Evolutionary conservation across 1,140 invertebrate genomes (phyloP).

Genomic region (Drosophila bipectinata): DNA sequence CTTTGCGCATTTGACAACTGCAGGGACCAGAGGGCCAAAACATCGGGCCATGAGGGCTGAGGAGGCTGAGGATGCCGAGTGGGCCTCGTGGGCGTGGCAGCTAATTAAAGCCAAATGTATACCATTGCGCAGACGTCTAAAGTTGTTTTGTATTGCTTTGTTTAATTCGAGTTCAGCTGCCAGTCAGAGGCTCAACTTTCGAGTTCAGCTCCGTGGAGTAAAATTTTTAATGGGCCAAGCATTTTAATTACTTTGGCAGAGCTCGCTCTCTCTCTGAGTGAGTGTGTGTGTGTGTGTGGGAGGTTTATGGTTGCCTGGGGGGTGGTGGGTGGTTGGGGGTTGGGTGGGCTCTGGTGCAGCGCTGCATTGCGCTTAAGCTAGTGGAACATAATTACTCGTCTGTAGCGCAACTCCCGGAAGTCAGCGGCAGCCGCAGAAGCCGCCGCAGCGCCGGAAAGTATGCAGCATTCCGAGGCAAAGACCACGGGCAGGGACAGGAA

Average conservation of each 20-base stretch:
- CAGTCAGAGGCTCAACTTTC: constrained; percentile 74
- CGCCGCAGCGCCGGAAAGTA: constrained; percentile 71
- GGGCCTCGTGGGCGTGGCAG: constrained; percentile 35
- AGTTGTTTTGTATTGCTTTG: constrained; percentile 69
- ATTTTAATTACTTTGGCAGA: constrained; percentile 76
- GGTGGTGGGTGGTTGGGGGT: background rate
- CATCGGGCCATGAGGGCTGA: no score
- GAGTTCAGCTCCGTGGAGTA: constrained; percentile 77
- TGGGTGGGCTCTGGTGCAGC: constrained; percentile 23
- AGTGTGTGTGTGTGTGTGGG: constrained; percentile 11
- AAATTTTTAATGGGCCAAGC: constrained; percentile 81
- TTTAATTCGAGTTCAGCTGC: constrained; percentile 43
- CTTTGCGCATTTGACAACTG: constrained; percentile 62
- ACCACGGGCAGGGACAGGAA: constrained; percentile 15
- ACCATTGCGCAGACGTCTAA: constrained; percentile 71
- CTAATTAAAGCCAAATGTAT: constrained; percentile 76
- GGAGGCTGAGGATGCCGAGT: no score
- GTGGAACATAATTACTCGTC: constrained; percentile 81
- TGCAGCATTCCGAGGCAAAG: constrained; percentile 48
- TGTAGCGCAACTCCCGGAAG: constrained; percentile 75
- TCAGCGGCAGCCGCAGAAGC: constrained; percentile 56
- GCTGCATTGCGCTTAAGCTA: constrained; percentile 65
- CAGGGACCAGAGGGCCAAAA: background rate
- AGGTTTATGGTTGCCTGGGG: constrained; percentile 9
- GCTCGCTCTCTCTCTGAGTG: background rate